These are phyloP conservation scores for Spatula clypeata DNA, from an alignment of 2,797 vertebrate genomes.

Conservation along the genomic window DNA sequence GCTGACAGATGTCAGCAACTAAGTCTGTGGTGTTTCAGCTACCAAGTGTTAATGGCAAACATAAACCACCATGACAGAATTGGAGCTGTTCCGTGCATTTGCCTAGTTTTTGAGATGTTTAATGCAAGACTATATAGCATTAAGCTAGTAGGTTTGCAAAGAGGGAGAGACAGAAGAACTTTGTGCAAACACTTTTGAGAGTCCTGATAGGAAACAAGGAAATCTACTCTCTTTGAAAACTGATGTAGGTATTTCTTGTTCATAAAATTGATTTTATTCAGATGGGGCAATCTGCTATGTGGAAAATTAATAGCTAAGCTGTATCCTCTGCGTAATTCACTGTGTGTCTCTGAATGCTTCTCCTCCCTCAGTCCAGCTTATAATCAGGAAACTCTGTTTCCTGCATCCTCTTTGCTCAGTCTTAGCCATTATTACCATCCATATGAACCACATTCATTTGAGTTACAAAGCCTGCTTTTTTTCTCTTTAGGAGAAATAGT, in stretches of 20 bases:
- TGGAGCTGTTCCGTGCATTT: neutral
- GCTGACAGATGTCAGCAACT: neutral
- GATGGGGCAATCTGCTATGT: neutral
- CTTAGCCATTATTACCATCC: neutral
- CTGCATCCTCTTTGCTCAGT: neutral
- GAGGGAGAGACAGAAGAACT: neutral
- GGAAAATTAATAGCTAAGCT: neutral
- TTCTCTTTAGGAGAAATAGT: neutral
- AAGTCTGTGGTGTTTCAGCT: neutral
- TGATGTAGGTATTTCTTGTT: neutral
- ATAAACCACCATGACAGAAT: neutral
- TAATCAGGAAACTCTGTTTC: neutral
- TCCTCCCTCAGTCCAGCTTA: accelerated
- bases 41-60: neutral
- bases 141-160: neutral
- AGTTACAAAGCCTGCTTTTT: neutral
- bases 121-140: neutral
- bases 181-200: neutral
- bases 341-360: neutral
- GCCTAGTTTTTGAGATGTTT: neutral
- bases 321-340: neutral
- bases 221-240: neutral
- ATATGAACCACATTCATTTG: neutral
- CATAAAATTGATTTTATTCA: neutral
- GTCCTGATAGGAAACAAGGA: neutral